These are phyloP conservation scores for Melieria picta DNA, from an alignment of 2,888 invertebrate species.

Conservation along the genomic window DNA sequence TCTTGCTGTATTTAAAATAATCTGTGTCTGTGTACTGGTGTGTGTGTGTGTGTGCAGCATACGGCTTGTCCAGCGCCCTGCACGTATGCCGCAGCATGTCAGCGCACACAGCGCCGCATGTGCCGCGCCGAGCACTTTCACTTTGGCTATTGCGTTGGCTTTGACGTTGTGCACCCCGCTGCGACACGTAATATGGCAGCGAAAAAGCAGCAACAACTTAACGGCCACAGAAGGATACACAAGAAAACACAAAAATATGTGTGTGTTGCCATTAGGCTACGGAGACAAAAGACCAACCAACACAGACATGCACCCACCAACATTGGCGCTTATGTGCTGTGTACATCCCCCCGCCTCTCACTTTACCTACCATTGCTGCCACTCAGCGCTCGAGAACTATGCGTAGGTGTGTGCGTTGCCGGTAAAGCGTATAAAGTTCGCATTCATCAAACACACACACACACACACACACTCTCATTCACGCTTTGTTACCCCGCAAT, in stretches of 20 bases:
- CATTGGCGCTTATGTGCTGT: conserved; percentile 21
- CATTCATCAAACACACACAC: conserved; percentile 22
- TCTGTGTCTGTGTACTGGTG: too few relatives aligned
- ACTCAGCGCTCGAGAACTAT: neutral
- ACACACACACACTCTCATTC: conserved; percentile 4
- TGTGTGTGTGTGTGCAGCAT: too few relatives aligned
- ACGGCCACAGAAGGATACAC: neutral
- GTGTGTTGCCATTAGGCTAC: conserved; percentile 9
- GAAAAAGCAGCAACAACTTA: too few relatives aligned
- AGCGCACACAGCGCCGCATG: too few relatives aligned
- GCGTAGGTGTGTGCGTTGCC: neutral
- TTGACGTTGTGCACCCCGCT: too few relatives aligned
- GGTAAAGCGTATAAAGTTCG: conserved; percentile 23
- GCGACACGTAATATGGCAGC: too few relatives aligned
- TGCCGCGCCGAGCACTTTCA: too few relatives aligned
- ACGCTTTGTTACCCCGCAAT: conserved; percentile 39
- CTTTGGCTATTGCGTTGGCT: too few relatives aligned
- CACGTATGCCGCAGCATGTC: too few relatives aligned
- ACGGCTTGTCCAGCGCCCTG: too few relatives aligned
- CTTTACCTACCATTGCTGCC: too few relatives aligned
- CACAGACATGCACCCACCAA: conserved; percentile 4
- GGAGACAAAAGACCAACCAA: neutral
- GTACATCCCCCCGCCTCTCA: conserved; percentile 30
- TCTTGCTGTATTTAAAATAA: too few relatives aligned
- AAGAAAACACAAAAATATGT: conserved; percentile 16